Conservation (phyloP, 1,140 invertebrate species). For the Micrasema longulum region DNA sequence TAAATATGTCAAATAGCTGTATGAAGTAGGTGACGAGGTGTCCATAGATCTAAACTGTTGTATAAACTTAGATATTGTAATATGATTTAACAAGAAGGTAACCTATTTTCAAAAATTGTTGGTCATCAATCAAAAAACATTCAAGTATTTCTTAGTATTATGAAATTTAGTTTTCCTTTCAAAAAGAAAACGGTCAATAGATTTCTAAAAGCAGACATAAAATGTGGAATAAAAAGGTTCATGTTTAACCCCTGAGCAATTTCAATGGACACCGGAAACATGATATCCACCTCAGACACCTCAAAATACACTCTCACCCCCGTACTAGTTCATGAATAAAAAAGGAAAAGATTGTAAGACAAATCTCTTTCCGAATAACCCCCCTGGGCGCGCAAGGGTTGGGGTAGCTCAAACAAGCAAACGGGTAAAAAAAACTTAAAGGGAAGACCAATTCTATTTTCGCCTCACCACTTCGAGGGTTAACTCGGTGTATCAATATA, state of each 20-base stretch:
- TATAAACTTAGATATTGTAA: no score
- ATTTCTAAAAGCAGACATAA: conserved; percentile 14
- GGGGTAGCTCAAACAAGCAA: conserved; percentile 32
- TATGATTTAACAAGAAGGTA: no score
- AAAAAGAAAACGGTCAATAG: neutral
- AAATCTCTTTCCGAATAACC: conserved; percentile 44
- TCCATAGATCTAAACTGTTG: no score
- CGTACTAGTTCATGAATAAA: conserved; percentile 41
- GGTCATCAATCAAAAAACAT: no score
- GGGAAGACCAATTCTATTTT: conserved; percentile 33
- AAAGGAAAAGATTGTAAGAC: conserved; percentile 42
- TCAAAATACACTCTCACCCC: conserved; percentile 30
- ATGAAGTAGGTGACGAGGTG: no score
- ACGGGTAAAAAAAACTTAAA: conserved; percentile 11
- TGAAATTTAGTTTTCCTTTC: neutral
- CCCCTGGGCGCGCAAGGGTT: neutral
- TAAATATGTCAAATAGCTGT: no score
- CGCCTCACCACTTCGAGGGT: conserved; percentile 38
- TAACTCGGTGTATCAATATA: conserved; percentile 50
- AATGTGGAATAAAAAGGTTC: conserved; percentile 15
- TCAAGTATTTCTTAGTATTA: neutral
- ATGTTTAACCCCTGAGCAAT: conserved; percentile 22
- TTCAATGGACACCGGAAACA: conserved; percentile 38
- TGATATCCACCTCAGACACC: conserved; percentile 27
- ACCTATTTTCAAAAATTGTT: no score